A percentile compares a stretch with the other conserved stretches of the same genome.
Conservation (phyloP, 2,797 vertebrate genomes). For the Pogonophryne albipinna region DNA sequence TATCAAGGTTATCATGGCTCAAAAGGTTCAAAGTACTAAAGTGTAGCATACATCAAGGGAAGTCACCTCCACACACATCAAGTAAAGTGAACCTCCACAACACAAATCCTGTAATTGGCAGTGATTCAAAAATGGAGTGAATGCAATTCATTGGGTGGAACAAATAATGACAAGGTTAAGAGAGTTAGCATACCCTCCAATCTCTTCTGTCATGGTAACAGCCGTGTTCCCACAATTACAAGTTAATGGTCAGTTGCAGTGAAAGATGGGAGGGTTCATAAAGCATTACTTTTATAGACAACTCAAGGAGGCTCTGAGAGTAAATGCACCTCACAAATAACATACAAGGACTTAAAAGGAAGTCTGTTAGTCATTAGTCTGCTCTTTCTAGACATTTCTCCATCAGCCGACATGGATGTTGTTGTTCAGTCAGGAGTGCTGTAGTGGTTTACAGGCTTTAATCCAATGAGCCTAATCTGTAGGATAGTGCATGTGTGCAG, state of each 20-base stretch:
- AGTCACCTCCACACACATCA: neutral
- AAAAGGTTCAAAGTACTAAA: slow-evolving; percentile 4
- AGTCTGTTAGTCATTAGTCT: slow-evolving; percentile 56
- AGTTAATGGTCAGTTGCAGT: slow-evolving; percentile 52
- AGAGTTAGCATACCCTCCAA: slow-evolving; percentile 54
- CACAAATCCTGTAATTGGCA: slow-evolving; percentile 36
- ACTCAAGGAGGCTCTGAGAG: slow-evolving; percentile 44
- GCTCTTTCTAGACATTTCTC: slow-evolving; percentile 54
- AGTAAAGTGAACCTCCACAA: slow-evolving; percentile 10
- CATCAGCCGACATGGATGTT: slow-evolving; percentile 35
- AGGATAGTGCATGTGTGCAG: slow-evolving; percentile 34
- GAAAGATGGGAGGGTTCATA: slow-evolving; percentile 32
- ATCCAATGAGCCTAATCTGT: slow-evolving; percentile 75
- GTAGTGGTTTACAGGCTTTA: slow-evolving; percentile 64
- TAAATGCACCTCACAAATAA: slow-evolving; percentile 52
- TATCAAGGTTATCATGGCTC: slow-evolving; percentile 26
- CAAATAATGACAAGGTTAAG: slow-evolving; percentile 61
- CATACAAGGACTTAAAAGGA: slow-evolving; percentile 45
- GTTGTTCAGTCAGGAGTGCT: slow-evolving; percentile 42
- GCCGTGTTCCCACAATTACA: slow-evolving; percentile 67
- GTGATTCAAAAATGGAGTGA: slow-evolving; percentile 51
- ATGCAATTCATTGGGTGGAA: slow-evolving; percentile 34
- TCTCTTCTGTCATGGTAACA: slow-evolving; percentile 50
- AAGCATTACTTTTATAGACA: slow-evolving; percentile 59
- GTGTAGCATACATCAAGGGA: slow-evolving; percentile 31